Percentiles rank a stretch among this genome's conserved stretches.
These are phyloP conservation scores for Ormyrus thymus DNA, from an alignment of 2,888 invertebrate species.

Conservation along the genomic window DNA sequence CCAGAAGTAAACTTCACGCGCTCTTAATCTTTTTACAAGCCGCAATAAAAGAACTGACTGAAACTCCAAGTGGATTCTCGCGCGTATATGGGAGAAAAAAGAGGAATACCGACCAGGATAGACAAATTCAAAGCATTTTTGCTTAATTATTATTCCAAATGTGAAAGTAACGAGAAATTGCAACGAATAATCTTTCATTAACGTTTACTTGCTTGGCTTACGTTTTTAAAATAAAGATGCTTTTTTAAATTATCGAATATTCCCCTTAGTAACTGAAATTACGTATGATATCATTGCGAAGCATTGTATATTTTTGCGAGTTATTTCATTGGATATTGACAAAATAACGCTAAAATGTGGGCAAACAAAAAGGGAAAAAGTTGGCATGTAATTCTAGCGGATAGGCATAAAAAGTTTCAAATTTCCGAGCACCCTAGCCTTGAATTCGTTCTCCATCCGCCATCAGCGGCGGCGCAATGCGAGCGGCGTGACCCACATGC, in stretches of 20 bases:
- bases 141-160: too few species aligned
- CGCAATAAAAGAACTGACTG: not conserved
- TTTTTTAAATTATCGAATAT: too few species aligned
- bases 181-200: too few species aligned
- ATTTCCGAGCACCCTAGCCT: constrained; percentile 25
- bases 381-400: constrained; percentile 10
- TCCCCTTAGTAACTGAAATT: too few species aligned
- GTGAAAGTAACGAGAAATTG: too few species aligned
- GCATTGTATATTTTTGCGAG: too few species aligned
- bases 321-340: not conserved
- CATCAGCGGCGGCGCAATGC: constrained; percentile 7
- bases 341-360: constrained; percentile 12
- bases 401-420: constrained; percentile 44
- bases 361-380: not conserved
- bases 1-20: constrained; percentile 1
- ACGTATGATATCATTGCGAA: too few species aligned
- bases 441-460: constrained; percentile 14
- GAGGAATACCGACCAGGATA: too few species aligned
- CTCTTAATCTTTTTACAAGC: not conserved
- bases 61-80: not conserved
- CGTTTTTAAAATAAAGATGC: too few species aligned
- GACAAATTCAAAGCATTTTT: too few species aligned
- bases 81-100: too few species aligned
- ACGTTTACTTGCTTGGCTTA: too few species aligned
- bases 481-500: constrained; percentile 65